phyloP scores from a whole-genome alignment of 64 coral and sea anemone genomes.

The Montipora efflorescens region DNA sequence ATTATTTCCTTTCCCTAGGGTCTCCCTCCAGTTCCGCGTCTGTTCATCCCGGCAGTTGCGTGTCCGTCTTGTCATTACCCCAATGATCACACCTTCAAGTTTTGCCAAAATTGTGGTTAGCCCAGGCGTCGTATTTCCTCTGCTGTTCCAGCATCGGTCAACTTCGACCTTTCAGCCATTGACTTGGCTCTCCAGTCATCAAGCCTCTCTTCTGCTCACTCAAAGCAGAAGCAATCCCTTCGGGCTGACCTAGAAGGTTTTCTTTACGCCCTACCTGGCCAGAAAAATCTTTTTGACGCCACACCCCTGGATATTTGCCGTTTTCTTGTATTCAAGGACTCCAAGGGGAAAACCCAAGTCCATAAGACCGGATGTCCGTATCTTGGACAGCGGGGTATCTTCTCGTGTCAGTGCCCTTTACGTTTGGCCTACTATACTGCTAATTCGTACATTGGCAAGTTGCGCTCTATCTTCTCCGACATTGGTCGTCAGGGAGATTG shows the following conservation, averaged over 20 bases:
- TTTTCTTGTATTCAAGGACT: constrained; percentile 32
- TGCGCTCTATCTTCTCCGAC: constrained; percentile 28
- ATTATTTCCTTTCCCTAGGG: no score
- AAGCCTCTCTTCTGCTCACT: constrained; percentile 25
- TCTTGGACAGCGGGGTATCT: no score
- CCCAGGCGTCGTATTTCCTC: background rate
- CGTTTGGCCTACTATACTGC: constrained; percentile 29
- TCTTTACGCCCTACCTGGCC: background rate
- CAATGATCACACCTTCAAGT: constrained; percentile 49
- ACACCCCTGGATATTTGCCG: constrained; percentile 58
- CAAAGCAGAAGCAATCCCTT: constrained; percentile 28
- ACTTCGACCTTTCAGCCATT: constrained; percentile 29
- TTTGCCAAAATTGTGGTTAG: constrained; percentile 71
- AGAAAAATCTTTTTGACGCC: constrained; percentile 38
- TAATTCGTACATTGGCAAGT: constrained; percentile 71
- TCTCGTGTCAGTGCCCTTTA: background rate
- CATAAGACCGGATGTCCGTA: no score
- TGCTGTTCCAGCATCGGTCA: background rate
- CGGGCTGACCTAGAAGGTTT: constrained; percentile 42
- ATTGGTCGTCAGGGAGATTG: constrained; percentile 21
- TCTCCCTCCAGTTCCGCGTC: no score
- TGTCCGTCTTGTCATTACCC: constrained; percentile 60
- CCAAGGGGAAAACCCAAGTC: no score
- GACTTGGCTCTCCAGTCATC: constrained; percentile 22
- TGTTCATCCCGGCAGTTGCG: constrained; percentile 37